Evolutionary conservation across 2,113 vertebrate genomes (phyloP), one percentile per base, ranked within the genome.

Genomic region (Telmatochromis brachygnathus): DNA sequence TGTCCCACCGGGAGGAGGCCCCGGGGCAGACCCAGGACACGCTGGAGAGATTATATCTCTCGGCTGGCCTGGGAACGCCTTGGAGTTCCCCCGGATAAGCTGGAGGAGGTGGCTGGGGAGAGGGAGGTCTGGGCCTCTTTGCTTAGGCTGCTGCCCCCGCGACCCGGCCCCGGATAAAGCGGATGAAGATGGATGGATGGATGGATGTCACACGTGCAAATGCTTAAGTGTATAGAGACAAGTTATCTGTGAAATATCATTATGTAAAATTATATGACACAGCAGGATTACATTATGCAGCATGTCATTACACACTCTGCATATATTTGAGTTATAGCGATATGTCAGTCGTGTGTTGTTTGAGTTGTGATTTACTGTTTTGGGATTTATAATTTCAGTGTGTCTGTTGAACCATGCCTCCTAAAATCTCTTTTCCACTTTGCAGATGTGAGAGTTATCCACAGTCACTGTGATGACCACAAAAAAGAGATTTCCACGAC

Each of bases 401-500:
- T 19, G 4, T 45, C 42, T 11, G 8, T 26, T 73, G 21, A 73
- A 26, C 14, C 39, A 2, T 47, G 13, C 3, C 23, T 49, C 73
- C 73, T 77, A n/a, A 51, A 77, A 77, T 5, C 42, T 77, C 42
- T 28, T 33, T 77, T 13, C 73, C 73, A 77, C 26, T 51, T 4
- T 30, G 73, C 73, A 77, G 73, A 77, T 33, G 45, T 77, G 73
- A 77, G 28, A 28, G 39, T 45, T 17, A 26, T 45, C 68, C 8
- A 10, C 3, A 10, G 68, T 73, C 21, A 26, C 39, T 45, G 21
- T 45, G 68, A 26, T 4, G 21, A 73, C 68, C 26, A 26, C 39
- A 19, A 11, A 35, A 7, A 2, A 33, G 56, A 88, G 80, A 73
- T 87, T 87, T 19, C 93, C 91, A 1, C 42, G 86, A 1, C 21